Base-by-base conservation (phyloP, 2,797 vertebrate species). In the Myotis planiceps region DNA sequence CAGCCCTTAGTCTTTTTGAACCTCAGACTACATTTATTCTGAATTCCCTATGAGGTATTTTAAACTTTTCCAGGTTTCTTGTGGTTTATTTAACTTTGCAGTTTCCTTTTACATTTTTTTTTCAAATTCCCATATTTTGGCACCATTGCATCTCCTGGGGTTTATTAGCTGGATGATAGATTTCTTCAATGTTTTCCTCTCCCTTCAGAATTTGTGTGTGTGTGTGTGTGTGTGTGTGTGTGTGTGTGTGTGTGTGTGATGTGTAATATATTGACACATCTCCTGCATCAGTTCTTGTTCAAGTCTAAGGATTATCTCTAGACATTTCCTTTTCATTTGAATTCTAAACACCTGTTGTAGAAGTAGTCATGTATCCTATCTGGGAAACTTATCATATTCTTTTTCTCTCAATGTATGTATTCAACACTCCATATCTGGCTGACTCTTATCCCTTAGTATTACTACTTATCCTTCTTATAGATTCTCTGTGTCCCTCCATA, bases 61-160 rank as follows among this genome's bases (percentile, higher is more conserved):
- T 84, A 93, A 93, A 90, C 49, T 4, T 82, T 92, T 90, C 69
- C 37, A 71, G 47, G 60, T 71, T 96, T 80, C 10, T 32, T 63
- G 53, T 58, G 19, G 27, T 55, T 93, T 89, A 81, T 87, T 86
- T 80, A 84, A 96, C 25, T 79, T 93, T 72, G 23, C 19, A 34
- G n/a, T 42, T 95, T 45, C 2, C 32, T 4, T 37, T 86, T 51
- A 58, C 6, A 32, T 13, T 66, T 72, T 39, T 55, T 68, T 63
- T 68, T 53, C 19, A 29, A 89, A 1, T 71, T 79, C 25, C n/a
- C 12, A 51, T 18, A 89, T 81, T 97, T 96, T 96, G 75, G 32
- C 65, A 92, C 2, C 60, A 29, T 74, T 83, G 92, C 34, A 16
- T 39, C 21, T 90, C 55, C 58, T 91, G 32, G 37, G 88, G 66